These are phyloP conservation scores for Nixonia krombeini DNA, from an alignment of 1,140 invertebrate genomes.

Conservation along the genomic window DNA sequence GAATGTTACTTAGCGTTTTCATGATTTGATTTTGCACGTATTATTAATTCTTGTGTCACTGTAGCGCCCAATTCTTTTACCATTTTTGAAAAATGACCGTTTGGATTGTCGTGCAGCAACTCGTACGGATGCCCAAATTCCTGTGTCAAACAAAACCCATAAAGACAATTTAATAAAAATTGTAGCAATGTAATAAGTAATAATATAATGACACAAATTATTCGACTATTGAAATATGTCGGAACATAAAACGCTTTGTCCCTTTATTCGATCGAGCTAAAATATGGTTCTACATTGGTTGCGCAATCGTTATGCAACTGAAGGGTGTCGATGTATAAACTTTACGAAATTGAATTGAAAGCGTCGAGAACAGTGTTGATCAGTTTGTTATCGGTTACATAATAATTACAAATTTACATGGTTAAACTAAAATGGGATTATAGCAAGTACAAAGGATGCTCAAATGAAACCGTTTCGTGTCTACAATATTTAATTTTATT, in stretches of 20 bases:
- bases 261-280: too few species aligned
- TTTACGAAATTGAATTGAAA: too few species aligned
- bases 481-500: not conserved
- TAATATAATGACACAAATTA: not conserved
- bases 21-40: slow-evolving; percentile 25
- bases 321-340: too few species aligned
- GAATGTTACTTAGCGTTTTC: not conserved
- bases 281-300: too few species aligned
- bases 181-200: not conserved
- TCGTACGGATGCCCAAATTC: slow-evolving; percentile 73
- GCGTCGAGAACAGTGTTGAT: too few species aligned
- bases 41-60: slow-evolving; percentile 34
- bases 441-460: too few species aligned
- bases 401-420: not conserved
- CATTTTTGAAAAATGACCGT: slow-evolving; percentile 50
- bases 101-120: slow-evolving; percentile 64
- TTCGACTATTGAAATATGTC: not conserved
- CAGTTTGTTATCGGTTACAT: too few species aligned
- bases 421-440: not conserved
- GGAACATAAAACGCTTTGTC: not conserved
- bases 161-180: not conserved
- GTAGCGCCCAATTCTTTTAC: slow-evolving; percentile 35
- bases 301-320: too few species aligned
- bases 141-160: slow-evolving; percentile 21
- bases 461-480: too few species aligned